Conservation (phyloP, 2,113 vertebrate genomes). For the Megalops atlanticus region DNA sequence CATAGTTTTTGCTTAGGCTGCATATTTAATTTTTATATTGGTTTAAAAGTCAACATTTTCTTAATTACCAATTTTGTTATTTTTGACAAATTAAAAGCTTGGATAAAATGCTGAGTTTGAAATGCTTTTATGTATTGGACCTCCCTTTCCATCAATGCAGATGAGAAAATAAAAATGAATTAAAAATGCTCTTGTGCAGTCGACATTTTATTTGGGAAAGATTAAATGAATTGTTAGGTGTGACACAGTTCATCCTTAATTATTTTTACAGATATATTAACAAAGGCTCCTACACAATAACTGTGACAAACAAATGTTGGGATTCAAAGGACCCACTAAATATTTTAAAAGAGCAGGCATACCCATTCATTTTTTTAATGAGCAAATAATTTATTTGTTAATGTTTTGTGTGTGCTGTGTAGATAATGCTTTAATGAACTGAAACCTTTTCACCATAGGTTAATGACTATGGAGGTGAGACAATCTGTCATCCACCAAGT, state of each 20-base stretch:
- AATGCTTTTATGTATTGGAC: too few relatives aligned
- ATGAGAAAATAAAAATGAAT: background rate
- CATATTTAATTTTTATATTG: too few relatives aligned
- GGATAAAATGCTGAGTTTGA: too few relatives aligned
- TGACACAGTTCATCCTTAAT: background rate
- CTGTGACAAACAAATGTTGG: background rate
- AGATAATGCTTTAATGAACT: background rate
- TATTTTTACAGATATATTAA: background rate
- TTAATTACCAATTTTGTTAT: too few relatives aligned
- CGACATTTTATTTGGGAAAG: background rate
- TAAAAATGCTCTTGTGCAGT: background rate
- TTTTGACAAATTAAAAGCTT: too few relatives aligned
- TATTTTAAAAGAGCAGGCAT: background rate
- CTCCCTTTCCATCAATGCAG: background rate
- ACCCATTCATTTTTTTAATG: background rate
- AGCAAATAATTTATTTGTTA: background rate
- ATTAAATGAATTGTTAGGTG: background rate
- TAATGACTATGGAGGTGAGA: too few relatives aligned
- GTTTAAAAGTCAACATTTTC: too few relatives aligned
- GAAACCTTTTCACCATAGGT: too few relatives aligned
- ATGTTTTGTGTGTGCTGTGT: background rate
- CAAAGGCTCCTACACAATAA: background rate
- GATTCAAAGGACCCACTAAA: background rate
- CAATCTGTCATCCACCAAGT: background rate
- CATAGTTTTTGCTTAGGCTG: too few relatives aligned